Evolutionary conservation across 2,113 vertebrate species (phyloP), one percentile per base, ranked within the genome.

Genomic region (Chaenocephalus aceratus): DNA sequence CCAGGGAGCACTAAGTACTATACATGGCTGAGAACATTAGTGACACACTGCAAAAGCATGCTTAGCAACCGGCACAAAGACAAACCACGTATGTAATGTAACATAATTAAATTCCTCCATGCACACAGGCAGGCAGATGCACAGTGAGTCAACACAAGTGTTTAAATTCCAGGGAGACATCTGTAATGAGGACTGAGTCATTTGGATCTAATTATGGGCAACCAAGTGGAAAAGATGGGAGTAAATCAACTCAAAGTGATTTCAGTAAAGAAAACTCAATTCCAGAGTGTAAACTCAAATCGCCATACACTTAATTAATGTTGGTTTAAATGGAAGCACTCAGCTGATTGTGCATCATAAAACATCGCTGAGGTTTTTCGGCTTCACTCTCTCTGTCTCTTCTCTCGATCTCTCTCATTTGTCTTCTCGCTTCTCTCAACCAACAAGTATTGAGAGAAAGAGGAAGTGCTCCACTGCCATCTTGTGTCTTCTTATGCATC

Each of bases 181-280:
- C 74, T 80, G 83, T 90, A 91, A 92, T 89, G 91, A 91, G 77
- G 65, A 71, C 70, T n/a, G 72, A 87, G 67, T 84, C 85, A 89
- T 92, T 93, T 90, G 81, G 75, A 86, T 82, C 62, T 84, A 93
- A 93, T 92, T 91, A 90, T 45, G 83, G 58, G 82, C 84, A 82
- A 77, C 84, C 58, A 59, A 82, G 86, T 79, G 77, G 79, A 90
- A 89, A 85, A 88, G 82, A 88, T 77, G 64, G 64, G 61, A 80
- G 79, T 90, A 87, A 90, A 91, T 86, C 84, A 88, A 63, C 70
- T 88, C 71, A 80, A 85, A 87, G 86, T 91, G 82, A 91, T 85
- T 83, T 85, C 73, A 77, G 70, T 41, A 72, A 82, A 78, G 77
- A 83, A 88, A 86, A 88, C 64, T 84, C 68, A 80, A 78, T 87